Conservation (phyloP, 2,113 vertebrate species). For the Isurus oxyrinchus region DNA sequence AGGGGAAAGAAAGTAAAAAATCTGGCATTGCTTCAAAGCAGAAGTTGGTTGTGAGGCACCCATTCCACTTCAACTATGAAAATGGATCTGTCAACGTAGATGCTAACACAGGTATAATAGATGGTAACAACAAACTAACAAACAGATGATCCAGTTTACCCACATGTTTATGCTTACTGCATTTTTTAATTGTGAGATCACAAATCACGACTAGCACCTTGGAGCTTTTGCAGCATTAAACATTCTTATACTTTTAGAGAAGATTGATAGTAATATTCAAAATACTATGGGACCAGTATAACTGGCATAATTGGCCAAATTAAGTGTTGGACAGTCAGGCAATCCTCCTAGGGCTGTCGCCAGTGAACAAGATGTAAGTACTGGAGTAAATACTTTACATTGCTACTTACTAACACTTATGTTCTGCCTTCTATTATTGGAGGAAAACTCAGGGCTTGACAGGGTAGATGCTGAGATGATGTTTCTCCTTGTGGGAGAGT, state of each 20-base stretch:
- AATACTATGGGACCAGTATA: neutral
- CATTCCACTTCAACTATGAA: conserved; percentile 14
- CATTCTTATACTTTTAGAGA: neutral
- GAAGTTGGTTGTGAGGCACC: neutral
- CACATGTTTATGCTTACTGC: neutral
- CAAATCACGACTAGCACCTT: neutral
- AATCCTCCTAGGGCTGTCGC: neutral
- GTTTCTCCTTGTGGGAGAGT: too few relatives aligned
- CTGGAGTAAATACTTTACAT: neutral
- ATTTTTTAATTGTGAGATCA: neutral
- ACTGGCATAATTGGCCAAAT: neutral
- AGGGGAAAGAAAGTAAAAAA: neutral
- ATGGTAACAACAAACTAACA: neutral
- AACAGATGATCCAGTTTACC: neutral
- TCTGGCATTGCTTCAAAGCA: neutral
- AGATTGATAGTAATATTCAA: neutral
- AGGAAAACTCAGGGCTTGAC: neutral
- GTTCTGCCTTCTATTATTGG: neutral
- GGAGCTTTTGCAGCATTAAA: neutral
- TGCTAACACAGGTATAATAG: neutral
- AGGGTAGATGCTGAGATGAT: too few relatives aligned
- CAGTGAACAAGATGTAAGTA: neutral
- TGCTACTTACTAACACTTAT: neutral
- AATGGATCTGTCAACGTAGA: neutral
- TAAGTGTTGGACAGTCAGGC: neutral